Conservation (phyloP, 2,797 vertebrate species). For the Hypotaenidia philippensis region DNA sequence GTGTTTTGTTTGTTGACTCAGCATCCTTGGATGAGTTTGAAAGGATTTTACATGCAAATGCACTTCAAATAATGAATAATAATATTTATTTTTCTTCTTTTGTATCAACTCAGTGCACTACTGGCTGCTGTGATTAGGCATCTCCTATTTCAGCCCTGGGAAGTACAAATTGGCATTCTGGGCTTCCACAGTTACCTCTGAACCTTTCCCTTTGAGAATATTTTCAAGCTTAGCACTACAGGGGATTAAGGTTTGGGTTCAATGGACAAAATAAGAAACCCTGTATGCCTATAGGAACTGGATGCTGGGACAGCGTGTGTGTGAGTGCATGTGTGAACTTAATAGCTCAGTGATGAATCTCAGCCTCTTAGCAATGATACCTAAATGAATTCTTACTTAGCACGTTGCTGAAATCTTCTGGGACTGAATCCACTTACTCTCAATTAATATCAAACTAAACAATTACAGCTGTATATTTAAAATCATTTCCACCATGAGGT, state of each 20-base stretch:
- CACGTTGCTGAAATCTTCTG: neutral
- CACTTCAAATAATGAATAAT: neutral
- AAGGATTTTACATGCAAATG: neutral
- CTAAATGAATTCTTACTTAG: constrained; percentile 1
- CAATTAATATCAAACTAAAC: constrained; percentile 25
- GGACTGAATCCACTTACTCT: neutral
- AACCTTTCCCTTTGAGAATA: neutral
- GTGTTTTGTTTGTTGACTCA: neutral
- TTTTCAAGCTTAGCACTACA: neutral
- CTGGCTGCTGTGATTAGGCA: neutral
- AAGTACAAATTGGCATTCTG: neutral
- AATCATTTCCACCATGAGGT: neutral
- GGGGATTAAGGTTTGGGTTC: neutral
- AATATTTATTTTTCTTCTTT: neutral
- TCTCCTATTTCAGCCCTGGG: neutral
- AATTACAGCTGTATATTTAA: constrained; percentile 9
- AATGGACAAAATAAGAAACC: neutral
- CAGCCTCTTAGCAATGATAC: neutral
- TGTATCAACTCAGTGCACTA: neutral
- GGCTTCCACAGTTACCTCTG: neutral
- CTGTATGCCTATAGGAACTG: neutral
- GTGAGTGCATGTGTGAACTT: accelerated
- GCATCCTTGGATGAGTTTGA: neutral
- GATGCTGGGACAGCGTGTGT: neutral
- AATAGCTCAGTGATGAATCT: neutral